Base-by-base conservation (phyloP, 2,797 vertebrate species). In the Micropoecilia bifurca region DNA sequence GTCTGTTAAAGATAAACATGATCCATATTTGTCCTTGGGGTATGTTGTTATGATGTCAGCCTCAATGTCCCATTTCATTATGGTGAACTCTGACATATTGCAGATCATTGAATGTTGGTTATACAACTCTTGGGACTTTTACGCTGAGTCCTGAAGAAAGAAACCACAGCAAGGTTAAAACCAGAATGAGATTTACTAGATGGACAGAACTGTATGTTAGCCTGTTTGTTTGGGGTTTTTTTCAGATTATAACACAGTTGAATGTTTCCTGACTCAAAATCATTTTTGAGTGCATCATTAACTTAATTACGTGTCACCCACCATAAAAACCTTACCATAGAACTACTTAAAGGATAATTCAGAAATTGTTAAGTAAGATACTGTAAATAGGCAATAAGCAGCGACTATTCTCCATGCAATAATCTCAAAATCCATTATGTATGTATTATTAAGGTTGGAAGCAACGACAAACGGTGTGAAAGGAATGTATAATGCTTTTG, bases 1-100 rank as follows among this genome's bases (percentile, higher is more conserved):
- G 87, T 91, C 91, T 87, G 85, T 93, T 90, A 77, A 88, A 92
- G 91, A 95, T 93, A 94, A 94, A 93, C 90, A 93, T 93, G 93
- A 95, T 94, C 90, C 94, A 93, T 93, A 91, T 91, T 93, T 93
- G 92, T 91, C 92, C 92, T 87, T 47, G 30, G 83, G 93, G 91
- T 86, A 91, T 92, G 80, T 93, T 91, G 81, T 74, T 88, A 91
- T 92, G 80, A 94, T 92, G 81, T 75, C 88, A 78, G 81, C 75
- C 87, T 88, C 90, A 87, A 93, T 82, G 79, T 93, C 84, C 90
- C 90, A 88, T 93, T 94, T 95, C 92, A 94, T 91, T 92, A 87
- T 88, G 84, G n/a, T 47, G 73, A 41, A 83, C n/a, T 6, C 66
- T 92, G 93, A 95, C 91, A 85, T 89, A 89, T 89, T 88, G 83